Conservation (phyloP, 2,797 vertebrate genomes). For the Acrossocheilus wenchowensis region DNA sequence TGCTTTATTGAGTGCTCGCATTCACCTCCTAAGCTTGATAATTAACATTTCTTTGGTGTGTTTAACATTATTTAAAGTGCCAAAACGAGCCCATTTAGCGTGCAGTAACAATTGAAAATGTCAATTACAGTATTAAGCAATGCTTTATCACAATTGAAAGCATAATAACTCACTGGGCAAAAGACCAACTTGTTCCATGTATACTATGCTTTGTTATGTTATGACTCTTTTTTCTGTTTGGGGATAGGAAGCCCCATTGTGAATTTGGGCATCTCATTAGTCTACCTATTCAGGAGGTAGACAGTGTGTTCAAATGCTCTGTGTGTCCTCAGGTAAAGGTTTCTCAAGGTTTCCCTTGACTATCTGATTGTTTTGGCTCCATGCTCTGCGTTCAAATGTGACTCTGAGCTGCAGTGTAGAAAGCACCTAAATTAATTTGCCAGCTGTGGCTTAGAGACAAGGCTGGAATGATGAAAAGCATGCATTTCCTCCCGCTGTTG, state of each 20-base stretch:
- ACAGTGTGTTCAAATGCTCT: background rate
- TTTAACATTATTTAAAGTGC: conserved; percentile 27
- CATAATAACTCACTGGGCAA: background rate
- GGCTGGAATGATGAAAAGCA: conserved; percentile 54
- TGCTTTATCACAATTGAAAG: background rate
- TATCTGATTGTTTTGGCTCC: conserved; percentile 54
- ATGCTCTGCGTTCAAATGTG: conserved; percentile 34
- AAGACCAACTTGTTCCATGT: conserved; percentile 3
- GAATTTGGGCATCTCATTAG: conserved; percentile 6
- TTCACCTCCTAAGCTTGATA: conserved; percentile 21
- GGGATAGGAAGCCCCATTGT: background rate
- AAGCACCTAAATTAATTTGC: conserved; percentile 60
- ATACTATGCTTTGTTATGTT: conserved; percentile 11
- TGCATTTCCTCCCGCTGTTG: conserved; percentile 41
- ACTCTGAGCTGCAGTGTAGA: conserved; percentile 42
- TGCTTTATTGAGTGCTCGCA: background rate
- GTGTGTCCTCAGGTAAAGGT: conserved; percentile 32
- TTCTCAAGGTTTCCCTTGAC: conserved; percentile 44
- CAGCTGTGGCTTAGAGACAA: conserved; percentile 56
- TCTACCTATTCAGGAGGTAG: background rate
- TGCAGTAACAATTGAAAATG: background rate
- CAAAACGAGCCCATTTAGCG: conserved; percentile 17
- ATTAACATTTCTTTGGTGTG: conserved; percentile 32
- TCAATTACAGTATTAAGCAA: conserved; percentile 37
- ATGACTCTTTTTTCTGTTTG: background rate